Evolutionary conservation across 2,113 vertebrate genomes (phyloP).

Genomic region (Pelobates fuscus): DNA sequence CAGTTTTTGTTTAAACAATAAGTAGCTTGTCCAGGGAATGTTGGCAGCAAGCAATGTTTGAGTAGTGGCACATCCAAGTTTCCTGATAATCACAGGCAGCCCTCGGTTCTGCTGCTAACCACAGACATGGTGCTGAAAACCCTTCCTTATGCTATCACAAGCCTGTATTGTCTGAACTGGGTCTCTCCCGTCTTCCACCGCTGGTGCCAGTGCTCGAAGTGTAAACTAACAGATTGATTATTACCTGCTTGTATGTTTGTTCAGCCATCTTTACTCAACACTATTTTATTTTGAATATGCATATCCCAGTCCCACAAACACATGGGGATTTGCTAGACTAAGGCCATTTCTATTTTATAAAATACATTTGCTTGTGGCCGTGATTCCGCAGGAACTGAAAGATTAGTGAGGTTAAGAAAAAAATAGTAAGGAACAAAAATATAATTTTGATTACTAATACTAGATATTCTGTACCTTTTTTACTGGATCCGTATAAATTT

Average conservation of each 20-base stretch:
- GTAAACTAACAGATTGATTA: too few species aligned
- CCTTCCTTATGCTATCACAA: slow-evolving; percentile 54
- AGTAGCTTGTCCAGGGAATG: not conserved
- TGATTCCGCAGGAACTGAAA: too few species aligned
- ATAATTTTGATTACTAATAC: not conserved
- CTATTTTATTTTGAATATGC: not conserved
- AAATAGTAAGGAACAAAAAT: too few species aligned
- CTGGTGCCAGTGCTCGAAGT: slow-evolving; percentile 9
- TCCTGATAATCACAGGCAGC: slow-evolving; percentile 5
- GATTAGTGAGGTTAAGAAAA: too few species aligned
- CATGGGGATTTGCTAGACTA: not conserved
- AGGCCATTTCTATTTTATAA: too few species aligned
- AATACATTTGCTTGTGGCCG: too few species aligned
- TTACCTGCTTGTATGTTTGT: not conserved
- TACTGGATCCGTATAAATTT: too few species aligned
- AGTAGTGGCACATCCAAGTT: not conserved
- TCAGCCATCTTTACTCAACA: not conserved
- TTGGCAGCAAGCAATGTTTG: not conserved
- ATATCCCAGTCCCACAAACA: not conserved
- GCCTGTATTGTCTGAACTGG: slow-evolving; percentile 52
- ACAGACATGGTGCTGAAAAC: slow-evolving; percentile 32
- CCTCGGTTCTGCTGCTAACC: slow-evolving; percentile 3
- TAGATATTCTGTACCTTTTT: not conserved
- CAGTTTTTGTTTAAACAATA: slow-evolving; percentile 5
- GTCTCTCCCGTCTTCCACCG: not conserved